These are phyloP conservation scores for Drosophila nigromelanica DNA, from an alignment of 1,140 invertebrate genomes.

Conservation along the genomic window DNA sequence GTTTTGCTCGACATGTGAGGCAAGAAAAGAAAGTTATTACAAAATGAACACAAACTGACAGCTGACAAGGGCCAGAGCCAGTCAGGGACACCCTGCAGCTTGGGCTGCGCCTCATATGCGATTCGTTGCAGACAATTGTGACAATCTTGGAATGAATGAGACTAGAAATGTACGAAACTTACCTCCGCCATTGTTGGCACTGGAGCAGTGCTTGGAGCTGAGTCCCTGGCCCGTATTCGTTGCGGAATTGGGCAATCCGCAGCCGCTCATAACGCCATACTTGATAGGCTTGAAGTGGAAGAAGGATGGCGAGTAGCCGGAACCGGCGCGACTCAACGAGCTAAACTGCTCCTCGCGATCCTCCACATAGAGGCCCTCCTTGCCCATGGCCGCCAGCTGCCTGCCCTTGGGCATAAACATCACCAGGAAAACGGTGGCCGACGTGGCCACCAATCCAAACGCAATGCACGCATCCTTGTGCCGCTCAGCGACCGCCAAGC, in stretches of 20 bases:
- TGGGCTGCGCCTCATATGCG: conserved; percentile 18
- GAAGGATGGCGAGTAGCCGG: conserved; percentile 94
- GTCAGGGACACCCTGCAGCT: conserved; percentile 24
- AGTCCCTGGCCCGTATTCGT: conserved; percentile 80
- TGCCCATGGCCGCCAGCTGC: conserved; percentile 95
- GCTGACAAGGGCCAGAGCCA: conserved; percentile 56
- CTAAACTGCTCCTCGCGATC: conserved; percentile 91
- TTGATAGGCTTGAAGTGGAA: conserved; percentile 95
- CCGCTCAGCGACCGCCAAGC: conserved; percentile 89
- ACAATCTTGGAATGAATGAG: conserved; percentile 40
- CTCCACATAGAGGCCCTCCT: conserved; percentile 91
- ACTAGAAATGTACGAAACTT: conserved; percentile 70
- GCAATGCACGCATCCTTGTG: conserved; percentile 94
- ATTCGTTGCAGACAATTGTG: conserved; percentile 63
- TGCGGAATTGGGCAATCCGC: conserved; percentile 75
- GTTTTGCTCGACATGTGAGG: conserved; percentile 47
- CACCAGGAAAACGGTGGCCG: conserved; percentile 92
- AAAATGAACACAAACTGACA: conserved; percentile 71
- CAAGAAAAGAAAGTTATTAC: conserved; percentile 81
- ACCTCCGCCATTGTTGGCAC: conserved; percentile 87
- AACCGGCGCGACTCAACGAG: conserved; percentile 90
- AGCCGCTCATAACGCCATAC: conserved; percentile 87
- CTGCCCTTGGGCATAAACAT: conserved; percentile 97
- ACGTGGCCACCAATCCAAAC: conserved; percentile 92
- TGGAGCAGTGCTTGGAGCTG: conserved; percentile 83